Percentiles rank a stretch among this genome's conserved stretches.
phyloP scores from a whole-genome alignment of 2,888 invertebrate species.

The Fissipunctia ypsillon region DNA sequence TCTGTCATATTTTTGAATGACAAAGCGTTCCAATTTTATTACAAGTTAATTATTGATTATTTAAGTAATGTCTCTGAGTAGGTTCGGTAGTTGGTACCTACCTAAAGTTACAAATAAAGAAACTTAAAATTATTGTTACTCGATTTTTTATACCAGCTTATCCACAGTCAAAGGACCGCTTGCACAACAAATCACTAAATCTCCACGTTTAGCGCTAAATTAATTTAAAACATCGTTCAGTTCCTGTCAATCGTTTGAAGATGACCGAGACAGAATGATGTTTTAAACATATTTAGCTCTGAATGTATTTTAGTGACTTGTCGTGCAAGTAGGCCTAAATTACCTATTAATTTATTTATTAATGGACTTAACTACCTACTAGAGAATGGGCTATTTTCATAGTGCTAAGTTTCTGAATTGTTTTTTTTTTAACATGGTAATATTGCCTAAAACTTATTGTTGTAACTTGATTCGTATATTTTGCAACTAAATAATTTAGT shows the following conservation, averaged over 20 bases:
- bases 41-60: not conserved
- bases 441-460: not conserved
- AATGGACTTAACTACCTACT: no score
- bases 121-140: not conserved
- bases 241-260: not conserved
- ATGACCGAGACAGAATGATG: not conserved
- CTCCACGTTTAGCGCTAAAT: not conserved
- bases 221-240: not conserved
- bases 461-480: not conserved
- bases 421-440: not conserved
- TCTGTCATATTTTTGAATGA: not conserved
- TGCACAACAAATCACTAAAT: not conserved
- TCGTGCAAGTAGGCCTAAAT: not conserved
- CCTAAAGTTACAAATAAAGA: not conserved
- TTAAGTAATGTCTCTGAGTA: not conserved
- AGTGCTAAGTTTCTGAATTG: no score
- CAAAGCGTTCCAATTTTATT: not conserved
- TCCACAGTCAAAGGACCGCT: not conserved
- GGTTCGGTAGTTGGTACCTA: not conserved
- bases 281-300: not conserved
- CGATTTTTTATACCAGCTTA: not conserved
- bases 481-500: not conserved
- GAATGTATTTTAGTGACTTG: not conserved
- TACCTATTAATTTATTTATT: no score
- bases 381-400: no score